Percentiles rank a stretch among this genome's conserved stretches.
Evolutionary conservation across 2,888 invertebrate species (phyloP).

Genomic region (Lumbricus terrestris): DNA sequence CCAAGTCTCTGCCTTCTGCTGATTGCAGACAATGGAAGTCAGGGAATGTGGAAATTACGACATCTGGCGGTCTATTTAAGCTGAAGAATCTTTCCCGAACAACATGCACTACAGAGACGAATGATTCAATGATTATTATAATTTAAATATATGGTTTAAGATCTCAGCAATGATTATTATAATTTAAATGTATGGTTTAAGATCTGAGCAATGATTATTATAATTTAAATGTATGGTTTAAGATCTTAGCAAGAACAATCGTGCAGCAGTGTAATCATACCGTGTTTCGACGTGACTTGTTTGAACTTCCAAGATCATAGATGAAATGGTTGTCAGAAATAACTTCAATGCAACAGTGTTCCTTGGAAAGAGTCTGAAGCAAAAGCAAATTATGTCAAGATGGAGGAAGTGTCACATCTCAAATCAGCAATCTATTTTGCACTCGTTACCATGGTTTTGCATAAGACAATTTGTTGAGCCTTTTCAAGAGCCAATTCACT

Average conservation of each 20-base stretch:
- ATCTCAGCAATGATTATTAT: no score
- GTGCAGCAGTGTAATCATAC: conserved; percentile 47
- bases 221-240: not conserved
- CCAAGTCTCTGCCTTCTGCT: no score
- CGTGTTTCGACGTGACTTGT: conserved; percentile 62
- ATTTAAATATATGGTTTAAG: no score
- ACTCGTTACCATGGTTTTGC: no score
- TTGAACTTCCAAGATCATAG: conserved; percentile 62
- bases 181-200: not conserved
- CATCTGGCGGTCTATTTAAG: not conserved
- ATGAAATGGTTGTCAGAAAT: conserved; percentile 57
- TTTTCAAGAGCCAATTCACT: no score
- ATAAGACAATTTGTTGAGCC: no score
- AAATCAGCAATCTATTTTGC: no score
- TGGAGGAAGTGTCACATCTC: not conserved
- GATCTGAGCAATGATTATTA: no score
- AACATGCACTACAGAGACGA: not conserved
- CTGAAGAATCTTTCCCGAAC: not conserved
- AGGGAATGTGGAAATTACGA: no score
- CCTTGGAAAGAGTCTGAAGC: conserved; percentile 61
- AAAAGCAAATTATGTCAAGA: not conserved
- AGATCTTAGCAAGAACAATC: not conserved
- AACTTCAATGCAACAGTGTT: conserved; percentile 64
- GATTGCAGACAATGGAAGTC: no score
- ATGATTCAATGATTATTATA: not conserved